These are phyloP conservation scores for Gila robusta DNA, from an alignment of 2,797 vertebrate species.

Conservation along the genomic window DNA sequence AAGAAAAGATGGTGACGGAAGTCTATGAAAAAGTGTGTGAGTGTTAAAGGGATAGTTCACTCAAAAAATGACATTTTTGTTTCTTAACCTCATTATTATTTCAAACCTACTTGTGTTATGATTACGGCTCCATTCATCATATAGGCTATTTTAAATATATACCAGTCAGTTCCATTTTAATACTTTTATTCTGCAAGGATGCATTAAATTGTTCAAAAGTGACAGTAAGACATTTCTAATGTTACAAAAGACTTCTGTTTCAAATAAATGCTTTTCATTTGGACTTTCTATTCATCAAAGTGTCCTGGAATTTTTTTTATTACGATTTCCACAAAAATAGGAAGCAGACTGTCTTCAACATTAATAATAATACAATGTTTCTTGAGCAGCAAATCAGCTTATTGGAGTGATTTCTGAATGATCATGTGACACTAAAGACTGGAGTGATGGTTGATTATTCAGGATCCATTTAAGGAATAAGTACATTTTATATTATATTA, in stretches of 20 bases:
- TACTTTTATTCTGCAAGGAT: background rate
- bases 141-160: background rate
- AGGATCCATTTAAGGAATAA: background rate
- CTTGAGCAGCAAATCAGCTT: background rate
- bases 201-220: background rate
- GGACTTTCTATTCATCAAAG: background rate
- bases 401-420: background rate
- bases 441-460: background rate
- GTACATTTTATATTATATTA: background rate
- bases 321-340: background rate
- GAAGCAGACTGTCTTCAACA: background rate
- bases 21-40: background rate
- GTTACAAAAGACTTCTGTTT: background rate
- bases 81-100: background rate
- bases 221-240: background rate
- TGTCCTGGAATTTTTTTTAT: background rate
- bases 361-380: background rate
- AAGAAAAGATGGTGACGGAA: conserved; percentile 17
- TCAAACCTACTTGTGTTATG: background rate
- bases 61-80: background rate
- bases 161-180: background rate
- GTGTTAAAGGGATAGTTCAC: conserved; percentile 4
- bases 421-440: background rate
- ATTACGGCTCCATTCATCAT: background rate
- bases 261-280: background rate